phyloP scores from a whole-genome alignment of 2,113 vertebrate genomes.

The Mustela lutreola region DNA sequence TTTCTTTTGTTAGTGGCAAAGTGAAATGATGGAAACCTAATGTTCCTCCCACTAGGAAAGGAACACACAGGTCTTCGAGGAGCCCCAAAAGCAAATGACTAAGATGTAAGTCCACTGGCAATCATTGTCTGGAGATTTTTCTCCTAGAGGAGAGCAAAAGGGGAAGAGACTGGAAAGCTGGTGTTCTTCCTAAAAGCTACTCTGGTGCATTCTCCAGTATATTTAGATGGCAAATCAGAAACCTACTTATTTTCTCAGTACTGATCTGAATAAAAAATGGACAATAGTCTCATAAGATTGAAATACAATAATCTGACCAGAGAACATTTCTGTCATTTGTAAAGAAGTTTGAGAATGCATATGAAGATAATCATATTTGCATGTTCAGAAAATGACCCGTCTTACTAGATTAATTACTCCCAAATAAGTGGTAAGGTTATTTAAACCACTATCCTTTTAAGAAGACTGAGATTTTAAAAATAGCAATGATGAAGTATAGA shows the following conservation, averaged over 20 bases:
- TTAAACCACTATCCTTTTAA: not conserved
- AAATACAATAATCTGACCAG: constrained; percentile 6
- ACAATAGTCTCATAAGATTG: not conserved
- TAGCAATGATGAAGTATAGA: not conserved
- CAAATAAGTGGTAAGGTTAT: not conserved
- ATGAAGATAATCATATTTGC: not conserved
- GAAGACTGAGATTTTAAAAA: not conserved
- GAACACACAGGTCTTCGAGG: not conserved
- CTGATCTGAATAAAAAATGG: not conserved
- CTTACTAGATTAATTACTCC: not conserved
- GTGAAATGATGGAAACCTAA: not conserved
- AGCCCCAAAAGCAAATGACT: not conserved
- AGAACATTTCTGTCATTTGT: constrained; percentile 15
- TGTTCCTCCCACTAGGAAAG: not conserved
- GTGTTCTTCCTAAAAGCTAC: not conserved
- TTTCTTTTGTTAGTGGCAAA: constrained; percentile 53
- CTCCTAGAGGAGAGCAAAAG: not conserved
- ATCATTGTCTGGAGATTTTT: not conserved
- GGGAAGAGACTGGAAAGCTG: not conserved
- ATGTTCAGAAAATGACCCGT: not conserved
- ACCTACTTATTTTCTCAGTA: not conserved
- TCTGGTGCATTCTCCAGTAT: not conserved
- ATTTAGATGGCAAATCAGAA: not conserved
- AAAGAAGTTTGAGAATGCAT: constrained; percentile 17
- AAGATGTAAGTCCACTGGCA: not conserved